A percentile compares a stretch with the other conserved stretches of the same genome.
Conservation (phyloP, 2,888 invertebrate genomes). For the Nymphalis urticae region DNA sequence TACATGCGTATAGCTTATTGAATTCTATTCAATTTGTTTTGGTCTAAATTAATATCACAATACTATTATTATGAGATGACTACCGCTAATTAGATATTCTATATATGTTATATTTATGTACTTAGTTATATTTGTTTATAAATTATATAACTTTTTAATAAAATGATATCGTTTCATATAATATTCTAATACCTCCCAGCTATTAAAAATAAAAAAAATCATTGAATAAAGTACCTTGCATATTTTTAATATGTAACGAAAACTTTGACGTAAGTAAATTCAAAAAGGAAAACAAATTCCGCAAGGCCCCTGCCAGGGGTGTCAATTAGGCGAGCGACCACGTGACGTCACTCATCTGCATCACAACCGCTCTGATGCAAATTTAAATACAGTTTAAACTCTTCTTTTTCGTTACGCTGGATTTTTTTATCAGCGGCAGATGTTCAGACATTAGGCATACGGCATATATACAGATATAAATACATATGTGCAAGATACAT, state of each 20-base stretch:
- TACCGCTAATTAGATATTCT: too few relatives aligned
- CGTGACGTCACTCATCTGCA: conserved; percentile 77
- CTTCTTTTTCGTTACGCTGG: conserved; percentile 56
- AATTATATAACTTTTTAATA: too few relatives aligned
- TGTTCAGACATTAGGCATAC: conserved; percentile 30
- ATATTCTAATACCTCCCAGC: background rate
- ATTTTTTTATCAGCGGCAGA: conserved; percentile 54
- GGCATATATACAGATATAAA: conserved; percentile 11
- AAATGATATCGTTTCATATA: background rate
- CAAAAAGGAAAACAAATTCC: conserved; percentile 19
- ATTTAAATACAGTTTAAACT: conserved; percentile 70
- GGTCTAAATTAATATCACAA: conserved; percentile 2
- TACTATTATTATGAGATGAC: background rate
- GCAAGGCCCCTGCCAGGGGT: conserved; percentile 41
- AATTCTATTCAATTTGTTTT: conserved; percentile 24
- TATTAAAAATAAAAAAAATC: background rate
- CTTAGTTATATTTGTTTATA: too few relatives aligned
- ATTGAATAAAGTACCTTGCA: background rate
- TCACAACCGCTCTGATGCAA: conserved; percentile 63
- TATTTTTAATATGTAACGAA: background rate
- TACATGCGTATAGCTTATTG: conserved; percentile 34
- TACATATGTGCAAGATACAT: background rate
- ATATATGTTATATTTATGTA: too few relatives aligned
- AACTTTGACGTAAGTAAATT: background rate
- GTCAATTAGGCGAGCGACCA: conserved; percentile 58